Conservation (phyloP, 2,797 vertebrate genomes). For the Eupleurogrammus muticus region DNA sequence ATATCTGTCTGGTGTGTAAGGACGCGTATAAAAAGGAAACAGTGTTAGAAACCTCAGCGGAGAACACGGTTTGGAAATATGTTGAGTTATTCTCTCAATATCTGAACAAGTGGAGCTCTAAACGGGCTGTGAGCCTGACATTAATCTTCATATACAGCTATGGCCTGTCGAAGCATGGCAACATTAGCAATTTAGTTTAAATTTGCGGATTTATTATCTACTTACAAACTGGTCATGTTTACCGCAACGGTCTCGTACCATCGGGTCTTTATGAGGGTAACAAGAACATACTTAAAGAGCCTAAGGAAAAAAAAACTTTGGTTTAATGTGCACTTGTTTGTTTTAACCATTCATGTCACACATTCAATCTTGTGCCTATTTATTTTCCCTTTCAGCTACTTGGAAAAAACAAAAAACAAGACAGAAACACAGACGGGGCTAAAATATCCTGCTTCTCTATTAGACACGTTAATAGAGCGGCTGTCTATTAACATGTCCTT, state of each 20-base stretch:
- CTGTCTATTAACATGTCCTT: no score
- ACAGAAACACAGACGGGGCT: slow-evolving; percentile 10
- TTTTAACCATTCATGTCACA: slow-evolving; percentile 5
- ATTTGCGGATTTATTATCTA: slow-evolving; percentile 24
- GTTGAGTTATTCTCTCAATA: slow-evolving; percentile 39
- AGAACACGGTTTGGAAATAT: slow-evolving; percentile 46
- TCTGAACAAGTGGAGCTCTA: slow-evolving; percentile 24
- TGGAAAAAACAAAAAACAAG: neutral
- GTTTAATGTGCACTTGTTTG: neutral
- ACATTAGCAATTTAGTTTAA: slow-evolving; percentile 14
- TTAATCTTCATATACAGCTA: slow-evolving; percentile 32
- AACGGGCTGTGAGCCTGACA: slow-evolving; percentile 15
- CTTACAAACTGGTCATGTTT: slow-evolving; percentile 6
- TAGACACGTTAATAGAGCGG: no score
- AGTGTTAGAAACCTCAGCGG: slow-evolving; percentile 37
- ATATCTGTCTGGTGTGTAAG: slow-evolving; percentile 44
- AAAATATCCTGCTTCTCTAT: slow-evolving; percentile 12
- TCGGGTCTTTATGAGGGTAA: slow-evolving; percentile 5
- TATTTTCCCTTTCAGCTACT: slow-evolving; percentile 7
- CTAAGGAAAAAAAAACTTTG: slow-evolving; percentile 8
- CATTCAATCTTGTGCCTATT: slow-evolving; percentile 13
- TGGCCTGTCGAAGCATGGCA: slow-evolving; percentile 13
- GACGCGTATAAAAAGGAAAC: slow-evolving; percentile 45
- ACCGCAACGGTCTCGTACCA: slow-evolving; percentile 12
- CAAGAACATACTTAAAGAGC: neutral